Percentiles rank a stretch among this genome's conserved stretches.
phyloP scores from a whole-genome alignment of 1,140 invertebrate genomes.

The Hormaphis cornu region DNA sequence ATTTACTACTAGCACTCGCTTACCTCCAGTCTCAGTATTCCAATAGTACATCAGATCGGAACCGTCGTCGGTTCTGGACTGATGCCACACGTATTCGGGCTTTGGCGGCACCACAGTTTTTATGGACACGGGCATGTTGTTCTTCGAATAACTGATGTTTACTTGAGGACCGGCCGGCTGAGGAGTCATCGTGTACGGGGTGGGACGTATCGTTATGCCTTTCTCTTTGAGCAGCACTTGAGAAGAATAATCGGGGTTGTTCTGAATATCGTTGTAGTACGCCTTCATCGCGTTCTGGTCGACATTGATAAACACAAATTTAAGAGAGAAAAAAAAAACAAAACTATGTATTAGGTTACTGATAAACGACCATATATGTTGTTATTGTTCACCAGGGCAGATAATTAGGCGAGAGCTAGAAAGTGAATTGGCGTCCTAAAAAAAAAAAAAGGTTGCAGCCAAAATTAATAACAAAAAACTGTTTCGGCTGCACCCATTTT shows the following conservation, averaged over 20 bases:
- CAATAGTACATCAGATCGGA: constrained; percentile 62
- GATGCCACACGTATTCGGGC: constrained; percentile 53
- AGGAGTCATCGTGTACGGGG: constrained; percentile 6
- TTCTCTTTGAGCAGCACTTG: constrained; percentile 40
- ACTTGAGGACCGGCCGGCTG: constrained; percentile 39
- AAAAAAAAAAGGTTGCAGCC: too few relatives aligned
- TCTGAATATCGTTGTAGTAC: constrained; percentile 67
- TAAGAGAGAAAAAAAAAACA: not conserved
- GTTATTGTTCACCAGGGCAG: not conserved
- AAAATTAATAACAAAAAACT: too few relatives aligned
- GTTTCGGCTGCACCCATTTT: too few relatives aligned
- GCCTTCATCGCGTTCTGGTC: constrained; percentile 64
- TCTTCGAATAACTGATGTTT: constrained; percentile 40
- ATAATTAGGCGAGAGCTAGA: not conserved
- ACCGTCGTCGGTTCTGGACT: constrained; percentile 59
- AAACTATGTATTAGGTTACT: not conserved
- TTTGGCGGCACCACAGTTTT: constrained; percentile 30
- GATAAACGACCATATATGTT: not conserved
- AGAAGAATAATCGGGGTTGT: constrained; percentile 62
- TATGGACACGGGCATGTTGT: constrained; percentile 41
- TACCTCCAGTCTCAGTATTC: constrained; percentile 69
- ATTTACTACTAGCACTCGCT: not conserved
- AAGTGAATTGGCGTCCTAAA: too few relatives aligned
- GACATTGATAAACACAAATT: constrained; percentile 21
- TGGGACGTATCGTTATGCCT: constrained; percentile 33